A percentile compares a stretch with the other conserved stretches of the same genome.
Evolutionary conservation across 2,113 vertebrate genomes (phyloP).

Genomic region (Danionella cerebrum): DNA sequence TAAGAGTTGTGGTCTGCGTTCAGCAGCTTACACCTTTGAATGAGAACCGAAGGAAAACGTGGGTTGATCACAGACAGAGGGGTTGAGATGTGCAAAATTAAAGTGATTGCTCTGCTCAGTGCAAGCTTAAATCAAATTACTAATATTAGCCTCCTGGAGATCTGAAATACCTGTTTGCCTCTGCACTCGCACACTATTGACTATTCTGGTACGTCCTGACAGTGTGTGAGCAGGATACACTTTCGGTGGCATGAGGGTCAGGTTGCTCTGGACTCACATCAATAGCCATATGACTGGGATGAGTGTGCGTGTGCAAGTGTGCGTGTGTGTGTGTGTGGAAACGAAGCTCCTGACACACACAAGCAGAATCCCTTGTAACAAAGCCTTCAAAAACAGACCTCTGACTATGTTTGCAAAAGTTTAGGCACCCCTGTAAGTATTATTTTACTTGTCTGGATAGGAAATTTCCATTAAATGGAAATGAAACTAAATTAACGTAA

Average conservation of each 20-base stretch:
- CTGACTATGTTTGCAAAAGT: no score
- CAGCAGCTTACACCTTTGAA: neutral
- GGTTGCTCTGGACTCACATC: slow-evolving; percentile 61
- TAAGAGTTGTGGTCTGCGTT: slow-evolving; percentile 36
- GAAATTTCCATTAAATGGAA: no score
- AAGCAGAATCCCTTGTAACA: neutral
- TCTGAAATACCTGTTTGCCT: slow-evolving; percentile 69
- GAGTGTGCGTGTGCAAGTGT: slow-evolving; percentile 60
- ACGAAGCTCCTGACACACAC: slow-evolving; percentile 16
- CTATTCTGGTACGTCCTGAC: slow-evolving; percentile 73
- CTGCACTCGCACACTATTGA: slow-evolving; percentile 71
- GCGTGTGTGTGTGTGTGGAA: slow-evolving; percentile 57
- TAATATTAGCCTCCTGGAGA: slow-evolving; percentile 51
- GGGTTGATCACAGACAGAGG: no score
- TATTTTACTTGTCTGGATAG: no score
- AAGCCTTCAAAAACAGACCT: neutral
- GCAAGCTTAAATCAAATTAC: no score
- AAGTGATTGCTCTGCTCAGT: no score
- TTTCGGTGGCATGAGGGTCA: slow-evolving; percentile 51
- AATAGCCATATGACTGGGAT: slow-evolving; percentile 73
- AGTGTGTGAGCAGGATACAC: slow-evolving; percentile 70
- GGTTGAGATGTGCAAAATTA: no score
- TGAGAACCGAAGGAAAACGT: no score
- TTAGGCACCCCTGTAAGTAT: no score
- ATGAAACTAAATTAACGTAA: no score